Conservation (phyloP, 1,140 invertebrate genomes). For the Ceratina calcarata region DNA sequence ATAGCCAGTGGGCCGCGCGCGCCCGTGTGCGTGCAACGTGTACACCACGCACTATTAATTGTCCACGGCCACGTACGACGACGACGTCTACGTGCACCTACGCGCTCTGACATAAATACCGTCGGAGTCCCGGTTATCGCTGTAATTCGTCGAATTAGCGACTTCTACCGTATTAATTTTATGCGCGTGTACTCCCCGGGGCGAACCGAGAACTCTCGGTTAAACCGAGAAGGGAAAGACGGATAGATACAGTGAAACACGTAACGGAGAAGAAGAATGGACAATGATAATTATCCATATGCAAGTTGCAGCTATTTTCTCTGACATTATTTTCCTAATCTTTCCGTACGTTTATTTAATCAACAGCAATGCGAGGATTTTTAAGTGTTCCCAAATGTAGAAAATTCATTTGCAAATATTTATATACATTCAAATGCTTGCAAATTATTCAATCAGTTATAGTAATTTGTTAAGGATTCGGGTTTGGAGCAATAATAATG, state of each 20-base stretch:
- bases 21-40: constrained; percentile 24
- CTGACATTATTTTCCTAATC: no score
- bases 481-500: no score
- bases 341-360: no score
- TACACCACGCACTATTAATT: constrained; percentile 61
- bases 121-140: constrained; percentile 26
- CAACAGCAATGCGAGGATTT: no score
- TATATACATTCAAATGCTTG: no score
- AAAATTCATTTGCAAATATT: no score
- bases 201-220: background rate
- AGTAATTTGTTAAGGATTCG: no score
- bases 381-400: no score
- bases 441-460: no score
- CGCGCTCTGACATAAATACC: constrained; percentile 23
- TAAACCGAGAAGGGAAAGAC: background rate
- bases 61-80: background rate
- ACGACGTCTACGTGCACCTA: constrained; percentile 29
- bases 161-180: constrained; percentile 15
- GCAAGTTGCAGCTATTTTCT: no score
- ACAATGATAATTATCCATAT: background rate
- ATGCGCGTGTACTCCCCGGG: background rate
- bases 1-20: constrained; percentile 28
- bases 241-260: background rate
- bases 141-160: constrained; percentile 44
- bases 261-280: background rate